Evolutionary conservation across 2,888 invertebrate genomes (phyloP), one percentile per base, ranked within the genome.

Genomic region (Heliconius aoede): DNA sequence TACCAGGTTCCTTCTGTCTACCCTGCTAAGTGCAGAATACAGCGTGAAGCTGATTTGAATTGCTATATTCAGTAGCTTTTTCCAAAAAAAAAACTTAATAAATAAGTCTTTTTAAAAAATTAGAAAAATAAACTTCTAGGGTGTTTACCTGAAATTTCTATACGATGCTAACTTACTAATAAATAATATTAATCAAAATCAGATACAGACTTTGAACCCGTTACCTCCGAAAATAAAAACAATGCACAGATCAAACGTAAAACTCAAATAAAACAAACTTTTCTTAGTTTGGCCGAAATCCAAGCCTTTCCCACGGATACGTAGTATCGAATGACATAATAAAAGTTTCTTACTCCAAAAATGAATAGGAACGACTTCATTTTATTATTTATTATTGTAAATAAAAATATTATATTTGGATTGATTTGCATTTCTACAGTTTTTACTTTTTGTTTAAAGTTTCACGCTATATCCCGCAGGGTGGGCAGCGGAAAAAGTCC

Each of bases 261-360:
- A n/a, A 30, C 55, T 40, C 15, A 24, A 24, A 36, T 15, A 40
- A 65, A 3, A 15, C n/a, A 64, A 15, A 11, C n/a, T 32, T 24
- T 15, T 15, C 24, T 60, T 26, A 60, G 2, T 30, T 69, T 55
- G 28, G 30, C 13, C n/a, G 24, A 51, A 69, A 30, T 15, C 13
- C 28, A 69, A 30, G 51, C 55, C 55, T 55, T 69, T 69, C 69
- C 69, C 69, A 69, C 69, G 69, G 69, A 69, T 60, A 58, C 40
- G 26, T 26, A 36, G 60, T 72, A 36, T 72, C 60, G 40, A 24
- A 36, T 72, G 36, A 72, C 72, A 60, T 40, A 36, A 72, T 32
- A 72, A 61, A 60, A 60, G 32, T 58, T 30, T 32, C 9, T 18
- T 46, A 30, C 30, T 15, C 24, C 13, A 60, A 55, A 69, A 18